phyloP scores from a whole-genome alignment of 2,888 invertebrate genomes.

The Drosophila kokeensis region DNA sequence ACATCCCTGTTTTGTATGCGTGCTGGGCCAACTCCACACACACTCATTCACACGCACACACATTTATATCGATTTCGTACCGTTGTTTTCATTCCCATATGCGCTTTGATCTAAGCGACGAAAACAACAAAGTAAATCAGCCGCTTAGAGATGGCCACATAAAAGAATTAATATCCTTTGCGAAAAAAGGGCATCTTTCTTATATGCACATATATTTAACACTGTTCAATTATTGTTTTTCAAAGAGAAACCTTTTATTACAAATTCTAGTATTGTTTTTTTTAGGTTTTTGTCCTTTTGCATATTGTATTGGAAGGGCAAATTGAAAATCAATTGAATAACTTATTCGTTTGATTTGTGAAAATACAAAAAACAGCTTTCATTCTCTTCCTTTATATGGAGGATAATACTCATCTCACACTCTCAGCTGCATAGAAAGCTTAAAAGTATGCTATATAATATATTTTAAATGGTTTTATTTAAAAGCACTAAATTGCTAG shows the following conservation, averaged over 20 bases:
- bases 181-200: background rate
- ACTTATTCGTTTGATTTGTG: background rate
- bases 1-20: slow-evolving; percentile 41
- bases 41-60: background rate
- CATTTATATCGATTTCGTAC: slow-evolving; percentile 63
- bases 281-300: background rate
- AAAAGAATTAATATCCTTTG: slow-evolving; percentile 20
- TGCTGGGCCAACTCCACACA: slow-evolving; percentile 42
- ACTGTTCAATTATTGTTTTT: background rate
- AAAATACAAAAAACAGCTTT: background rate
- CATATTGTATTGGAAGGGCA: background rate
- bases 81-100: slow-evolving; percentile 49
- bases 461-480: background rate
- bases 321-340: background rate
- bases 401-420: background rate
- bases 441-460: slow-evolving; percentile 4
- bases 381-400: background rate
- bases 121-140: slow-evolving; percentile 62
- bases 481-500: background rate
- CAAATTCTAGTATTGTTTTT: background rate
- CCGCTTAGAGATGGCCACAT: slow-evolving; percentile 27
- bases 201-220: background rate
- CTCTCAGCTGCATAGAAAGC: background rate
- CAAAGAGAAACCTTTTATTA: background rate
- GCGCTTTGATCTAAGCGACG: slow-evolving; percentile 62